Evolutionary conservation across 2,797 vertebrate species (phyloP).

Genomic region (Melanotaenia nigrans): DNA sequence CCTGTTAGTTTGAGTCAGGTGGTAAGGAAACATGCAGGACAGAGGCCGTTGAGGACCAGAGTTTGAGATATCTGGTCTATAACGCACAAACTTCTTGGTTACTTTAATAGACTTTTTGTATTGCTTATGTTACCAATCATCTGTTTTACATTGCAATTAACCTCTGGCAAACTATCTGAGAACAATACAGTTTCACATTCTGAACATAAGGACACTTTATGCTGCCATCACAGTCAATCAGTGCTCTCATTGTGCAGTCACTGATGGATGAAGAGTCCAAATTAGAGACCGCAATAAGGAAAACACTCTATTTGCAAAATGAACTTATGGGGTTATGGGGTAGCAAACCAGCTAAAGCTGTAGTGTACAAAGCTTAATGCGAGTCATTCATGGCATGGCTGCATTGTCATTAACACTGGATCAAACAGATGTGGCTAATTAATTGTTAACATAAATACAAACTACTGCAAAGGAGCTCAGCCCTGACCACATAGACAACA

Average conservation of each 20-base stretch:
- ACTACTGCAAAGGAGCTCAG: neutral
- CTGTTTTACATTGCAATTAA: neutral
- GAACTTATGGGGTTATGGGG: neutral
- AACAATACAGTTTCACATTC: neutral
- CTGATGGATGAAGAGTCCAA: neutral
- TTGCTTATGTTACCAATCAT: neutral
- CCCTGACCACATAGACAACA: slow-evolving; percentile 26
- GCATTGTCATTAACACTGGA: neutral
- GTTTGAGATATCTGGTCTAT: neutral
- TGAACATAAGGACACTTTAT: neutral
- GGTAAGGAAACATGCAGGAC: neutral
- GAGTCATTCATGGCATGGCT: slow-evolving; percentile 6
- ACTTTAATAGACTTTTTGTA: neutral
- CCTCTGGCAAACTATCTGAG: neutral
- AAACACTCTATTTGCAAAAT: neutral
- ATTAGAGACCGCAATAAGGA: neutral
- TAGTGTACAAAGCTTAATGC: slow-evolving; percentile 10
- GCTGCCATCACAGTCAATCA: neutral
- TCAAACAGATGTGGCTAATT: slow-evolving; percentile 8
- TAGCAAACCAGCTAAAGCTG: neutral
- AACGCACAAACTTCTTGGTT: neutral
- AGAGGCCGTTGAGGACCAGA: neutral
- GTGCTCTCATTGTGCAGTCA: neutral
- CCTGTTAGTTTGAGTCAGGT: neutral
- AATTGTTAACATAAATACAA: slow-evolving; percentile 14